Conservation (phyloP, 2,888 invertebrate species). For the Acanthosepion pharaonis region DNA sequence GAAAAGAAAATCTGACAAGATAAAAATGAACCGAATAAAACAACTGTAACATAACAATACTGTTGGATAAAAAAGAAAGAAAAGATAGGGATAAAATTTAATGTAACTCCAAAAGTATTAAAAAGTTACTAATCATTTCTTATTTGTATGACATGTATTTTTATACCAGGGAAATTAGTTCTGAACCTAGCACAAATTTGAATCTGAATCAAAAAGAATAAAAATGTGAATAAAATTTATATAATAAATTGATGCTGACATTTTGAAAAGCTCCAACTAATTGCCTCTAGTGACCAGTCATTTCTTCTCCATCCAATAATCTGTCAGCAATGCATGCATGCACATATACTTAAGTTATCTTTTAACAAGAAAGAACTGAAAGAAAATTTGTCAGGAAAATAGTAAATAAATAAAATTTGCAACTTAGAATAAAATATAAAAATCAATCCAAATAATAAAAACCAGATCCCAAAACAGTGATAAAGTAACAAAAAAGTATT, state of each 20-base stretch:
- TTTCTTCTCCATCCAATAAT: neutral
- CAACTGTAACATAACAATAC: neutral
- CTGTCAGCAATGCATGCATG: neutral
- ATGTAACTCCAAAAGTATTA: neutral
- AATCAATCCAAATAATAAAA: neutral
- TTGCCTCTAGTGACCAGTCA: neutral
- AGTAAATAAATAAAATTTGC: neutral
- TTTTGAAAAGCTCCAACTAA: neutral
- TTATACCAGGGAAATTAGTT: neutral
- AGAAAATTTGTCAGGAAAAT: neutral
- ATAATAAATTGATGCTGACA: neutral
- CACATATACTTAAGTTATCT: neutral
- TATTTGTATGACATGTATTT: neutral
- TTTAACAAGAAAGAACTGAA: neutral
- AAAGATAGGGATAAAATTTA: neutral
- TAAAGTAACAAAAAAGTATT: too few relatives aligned
- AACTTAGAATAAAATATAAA: neutral
- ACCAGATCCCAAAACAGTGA: too few relatives aligned
- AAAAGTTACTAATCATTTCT: neutral
- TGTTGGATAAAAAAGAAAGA: neutral
- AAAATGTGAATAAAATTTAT: neutral
- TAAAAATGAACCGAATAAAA: neutral
- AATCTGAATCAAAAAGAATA: neutral
- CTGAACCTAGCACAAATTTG: neutral
- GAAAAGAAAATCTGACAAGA: neutral